Conservation (phyloP, 2,888 invertebrate species). For the Smittia sp. region DNA sequence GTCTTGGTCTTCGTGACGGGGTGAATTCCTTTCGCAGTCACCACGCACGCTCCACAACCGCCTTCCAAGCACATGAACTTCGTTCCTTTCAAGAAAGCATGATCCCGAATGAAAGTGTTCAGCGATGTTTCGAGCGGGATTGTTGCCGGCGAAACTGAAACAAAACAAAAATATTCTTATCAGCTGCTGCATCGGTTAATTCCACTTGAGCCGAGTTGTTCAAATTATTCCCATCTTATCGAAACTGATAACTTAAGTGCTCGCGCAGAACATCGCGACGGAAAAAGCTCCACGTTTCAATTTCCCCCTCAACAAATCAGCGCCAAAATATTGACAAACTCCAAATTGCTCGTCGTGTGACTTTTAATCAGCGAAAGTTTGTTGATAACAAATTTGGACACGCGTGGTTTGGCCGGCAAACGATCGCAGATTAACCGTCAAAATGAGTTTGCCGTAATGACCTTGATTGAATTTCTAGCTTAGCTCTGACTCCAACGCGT, state of each 20-base stretch:
- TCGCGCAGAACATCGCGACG: not conserved
- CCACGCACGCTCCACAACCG: slow-evolving; percentile 61
- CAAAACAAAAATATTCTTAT: not conserved
- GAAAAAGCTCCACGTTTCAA: slow-evolving; percentile 37
- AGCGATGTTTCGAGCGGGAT: slow-evolving; percentile 50
- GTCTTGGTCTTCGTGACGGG: slow-evolving; percentile 43
- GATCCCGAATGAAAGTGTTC: slow-evolving; percentile 56
- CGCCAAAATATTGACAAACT: too few relatives aligned
- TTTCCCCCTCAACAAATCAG: not conserved
- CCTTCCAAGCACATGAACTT: slow-evolving; percentile 62
- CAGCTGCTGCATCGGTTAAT: not conserved
- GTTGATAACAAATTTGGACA: too few relatives aligned
- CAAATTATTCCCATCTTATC: slow-evolving; percentile 21
- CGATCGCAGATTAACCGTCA: too few relatives aligned
- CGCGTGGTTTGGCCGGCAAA: too few relatives aligned
- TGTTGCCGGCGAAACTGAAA: slow-evolving; percentile 24
- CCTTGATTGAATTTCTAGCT: too few relatives aligned
- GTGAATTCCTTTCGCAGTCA: slow-evolving; percentile 47
- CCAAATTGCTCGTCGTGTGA: too few relatives aligned
- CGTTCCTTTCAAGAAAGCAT: slow-evolving; percentile 57
- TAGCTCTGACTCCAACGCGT: too few relatives aligned
- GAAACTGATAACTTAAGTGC: not conserved
- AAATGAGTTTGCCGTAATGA: too few relatives aligned
- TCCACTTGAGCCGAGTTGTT: not conserved
- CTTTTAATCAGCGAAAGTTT: too few relatives aligned